Evolutionary conservation across 2,888 invertebrate species (phyloP).

Genomic region (Coecobrya sp.): DNA sequence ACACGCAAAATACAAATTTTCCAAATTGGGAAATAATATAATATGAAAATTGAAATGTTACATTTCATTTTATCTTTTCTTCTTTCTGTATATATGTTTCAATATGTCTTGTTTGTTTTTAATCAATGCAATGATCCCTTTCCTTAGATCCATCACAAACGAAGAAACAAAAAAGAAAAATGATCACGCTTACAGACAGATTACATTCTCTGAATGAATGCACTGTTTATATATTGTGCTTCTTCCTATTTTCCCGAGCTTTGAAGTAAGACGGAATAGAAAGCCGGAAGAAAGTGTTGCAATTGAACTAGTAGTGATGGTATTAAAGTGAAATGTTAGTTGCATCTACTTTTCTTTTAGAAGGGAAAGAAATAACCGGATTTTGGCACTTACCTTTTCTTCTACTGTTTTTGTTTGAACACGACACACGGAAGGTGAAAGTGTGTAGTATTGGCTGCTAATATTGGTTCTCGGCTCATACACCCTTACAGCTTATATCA

Average conservation of each 20-base stretch:
- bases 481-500: neutral
- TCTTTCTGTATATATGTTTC: neutral
- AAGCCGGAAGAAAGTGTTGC: conserved; percentile 49
- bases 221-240: neutral
- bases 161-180: neutral
- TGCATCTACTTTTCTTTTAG: conserved; percentile 5
- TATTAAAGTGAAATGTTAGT: conserved; percentile 40
- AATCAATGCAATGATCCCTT: conserved; percentile 58
- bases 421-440: conserved; percentile 19
- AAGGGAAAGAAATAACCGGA: conserved; percentile 75
- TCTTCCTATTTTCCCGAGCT: neutral
- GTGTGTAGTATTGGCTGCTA: conserved; percentile 41
- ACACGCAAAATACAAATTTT: neutral
- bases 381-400: conserved; percentile 79
- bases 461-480: conserved; percentile 44
- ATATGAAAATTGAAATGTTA: conserved; percentile 42
- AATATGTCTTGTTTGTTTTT: conserved; percentile 35
- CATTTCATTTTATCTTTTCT: neutral
- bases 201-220: neutral
- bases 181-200: neutral
- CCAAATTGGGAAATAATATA: neutral
- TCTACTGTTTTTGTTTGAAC: conserved; percentile 45
- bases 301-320: conserved; percentile 36
- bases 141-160: conserved; percentile 21
- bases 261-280: neutral